Base-by-base conservation (phyloP, 2,888 invertebrate genomes). In the Drosophila greeni region DNA sequence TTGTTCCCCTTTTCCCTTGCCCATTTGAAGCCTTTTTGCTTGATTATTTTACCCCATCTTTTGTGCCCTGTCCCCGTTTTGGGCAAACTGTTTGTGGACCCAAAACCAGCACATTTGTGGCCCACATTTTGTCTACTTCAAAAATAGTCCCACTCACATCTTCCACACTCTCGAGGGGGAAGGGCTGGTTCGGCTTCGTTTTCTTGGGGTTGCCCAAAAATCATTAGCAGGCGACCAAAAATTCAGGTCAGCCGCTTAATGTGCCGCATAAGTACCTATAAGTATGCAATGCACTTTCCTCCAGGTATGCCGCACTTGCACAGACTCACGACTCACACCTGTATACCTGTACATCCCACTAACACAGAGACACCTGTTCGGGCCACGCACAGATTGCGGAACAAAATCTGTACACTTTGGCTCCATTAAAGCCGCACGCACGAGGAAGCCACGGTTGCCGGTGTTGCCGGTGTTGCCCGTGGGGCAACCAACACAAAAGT, bases 401-500 rank as follows among this genome's bases (percentile, higher is more conserved):
- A 65, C 65, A 66, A 65, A 66, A 66, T 52, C 71, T 49, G 48
- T 43, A 37, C 59, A 60, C 65, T 64, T 68, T 66, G 56, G 59
- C 47, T 68, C 70, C 49, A 67, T 67, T 67, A 67, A 69, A 60
- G 67, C 60, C 53, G 51, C 70, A 67, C 67, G 67, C 67, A 67
- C 60, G 61, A 69, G 48, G 67, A 69, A 70, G 60, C 53, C 70
- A 54, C 61, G 61, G 43, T 18, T 60, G 45, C 60, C 60, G 43
- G 45, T 47, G 29, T 47, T 47, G 79, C 73, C 73, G 51, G 71
- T 76, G n/a, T n/a, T n/a, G n/a, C n/a, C n/a, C n/a, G n/a, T n/a
- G n/a, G 66, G 82, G 79, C 71, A 68, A 71, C 71, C 76, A 79
- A 68, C 79, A 81, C 68, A 81, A 83, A 79, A 77, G 79, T 84